Evolutionary conservation across 1,140 invertebrate genomes (phyloP).

Genomic region (Polyergus mexicanus): DNA sequence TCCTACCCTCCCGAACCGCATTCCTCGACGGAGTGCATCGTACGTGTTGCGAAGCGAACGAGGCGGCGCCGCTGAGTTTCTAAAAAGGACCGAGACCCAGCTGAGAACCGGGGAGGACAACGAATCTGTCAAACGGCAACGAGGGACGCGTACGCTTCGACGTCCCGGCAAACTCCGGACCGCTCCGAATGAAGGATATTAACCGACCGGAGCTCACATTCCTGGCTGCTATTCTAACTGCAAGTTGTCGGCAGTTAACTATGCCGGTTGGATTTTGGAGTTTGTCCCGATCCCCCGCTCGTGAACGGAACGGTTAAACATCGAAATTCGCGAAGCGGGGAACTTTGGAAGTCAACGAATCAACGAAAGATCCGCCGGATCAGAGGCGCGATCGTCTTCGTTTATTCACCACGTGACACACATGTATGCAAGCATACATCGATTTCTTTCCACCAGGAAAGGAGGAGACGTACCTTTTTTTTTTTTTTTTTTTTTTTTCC

Average conservation of each 20-base stretch:
- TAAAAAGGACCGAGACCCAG: slow-evolving; percentile 47
- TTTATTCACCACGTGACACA: background rate
- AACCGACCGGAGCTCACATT: slow-evolving; percentile 33
- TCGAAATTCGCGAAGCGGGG: background rate
- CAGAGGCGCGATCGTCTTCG: background rate
- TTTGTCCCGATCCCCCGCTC: background rate
- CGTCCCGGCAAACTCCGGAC: slow-evolving; percentile 29
- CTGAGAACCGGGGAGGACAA: slow-evolving; percentile 38
- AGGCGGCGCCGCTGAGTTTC: background rate
- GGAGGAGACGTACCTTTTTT: no score
- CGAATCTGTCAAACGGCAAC: slow-evolving; percentile 40
- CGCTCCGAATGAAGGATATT: slow-evolving; percentile 36
- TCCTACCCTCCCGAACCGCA: background rate
- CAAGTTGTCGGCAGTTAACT: slow-evolving; percentile 20
- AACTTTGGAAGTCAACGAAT: background rate
- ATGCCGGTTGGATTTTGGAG: slow-evolving; percentile 6
- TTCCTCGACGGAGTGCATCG: slow-evolving; percentile 52
- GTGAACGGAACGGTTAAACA: background rate
- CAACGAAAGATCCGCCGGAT: background rate
- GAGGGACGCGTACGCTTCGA: slow-evolving; percentile 17
- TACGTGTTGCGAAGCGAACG: slow-evolving; percentile 37
- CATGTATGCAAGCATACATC: background rate
- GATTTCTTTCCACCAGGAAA: background rate
- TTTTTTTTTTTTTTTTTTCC: background rate
- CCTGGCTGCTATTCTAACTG: slow-evolving; percentile 7